Conservation (phyloP, 2,888 invertebrate species). For the Drosophila phalerata region DNA sequence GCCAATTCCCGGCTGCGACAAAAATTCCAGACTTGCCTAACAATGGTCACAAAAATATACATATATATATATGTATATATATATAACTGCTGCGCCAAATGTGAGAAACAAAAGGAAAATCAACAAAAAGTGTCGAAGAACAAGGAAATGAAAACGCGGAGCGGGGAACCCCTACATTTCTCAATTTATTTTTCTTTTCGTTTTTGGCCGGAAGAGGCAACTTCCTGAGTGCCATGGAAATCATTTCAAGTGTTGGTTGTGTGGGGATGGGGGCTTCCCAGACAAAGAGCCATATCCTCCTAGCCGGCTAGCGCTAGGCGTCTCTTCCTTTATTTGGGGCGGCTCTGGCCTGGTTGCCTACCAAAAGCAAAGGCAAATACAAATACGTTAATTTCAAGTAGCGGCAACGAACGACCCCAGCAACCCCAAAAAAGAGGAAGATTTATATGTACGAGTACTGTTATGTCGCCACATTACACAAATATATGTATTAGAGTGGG, state of each 20-base stretch:
- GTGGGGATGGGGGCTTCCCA: conserved; percentile 36
- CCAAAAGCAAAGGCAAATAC: conserved; percentile 47
- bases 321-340: conserved; percentile 47
- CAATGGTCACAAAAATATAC: conserved; percentile 43
- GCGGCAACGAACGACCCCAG: conserved; percentile 58
- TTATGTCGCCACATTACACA: conserved; percentile 38
- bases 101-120: conserved; percentile 53
- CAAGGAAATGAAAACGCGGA: conserved; percentile 41
- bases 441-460: conserved; percentile 52
- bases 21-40: conserved; percentile 52
- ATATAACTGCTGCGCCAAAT: conserved; percentile 54
- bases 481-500: conserved; percentile 15
- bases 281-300: conserved; percentile 43
- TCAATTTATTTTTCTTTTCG: conserved; percentile 23
- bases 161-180: conserved; percentile 21
- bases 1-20: conserved; percentile 64
- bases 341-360: conserved; percentile 51
- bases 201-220: conserved; percentile 59
- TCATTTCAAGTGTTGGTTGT: conserved; percentile 56
- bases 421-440: conserved; percentile 60
- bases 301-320: conserved; percentile 38
- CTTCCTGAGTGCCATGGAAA: conserved; percentile 71
- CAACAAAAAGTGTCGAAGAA: conserved; percentile 54
- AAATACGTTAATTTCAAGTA: conserved; percentile 65
- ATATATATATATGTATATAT: conserved; percentile 39